These are phyloP conservation scores for Hemicentrotus pulcherrimus DNA, from an alignment of 35 echinoderm and acorn worm genomes.

Conservation along the genomic window DNA sequence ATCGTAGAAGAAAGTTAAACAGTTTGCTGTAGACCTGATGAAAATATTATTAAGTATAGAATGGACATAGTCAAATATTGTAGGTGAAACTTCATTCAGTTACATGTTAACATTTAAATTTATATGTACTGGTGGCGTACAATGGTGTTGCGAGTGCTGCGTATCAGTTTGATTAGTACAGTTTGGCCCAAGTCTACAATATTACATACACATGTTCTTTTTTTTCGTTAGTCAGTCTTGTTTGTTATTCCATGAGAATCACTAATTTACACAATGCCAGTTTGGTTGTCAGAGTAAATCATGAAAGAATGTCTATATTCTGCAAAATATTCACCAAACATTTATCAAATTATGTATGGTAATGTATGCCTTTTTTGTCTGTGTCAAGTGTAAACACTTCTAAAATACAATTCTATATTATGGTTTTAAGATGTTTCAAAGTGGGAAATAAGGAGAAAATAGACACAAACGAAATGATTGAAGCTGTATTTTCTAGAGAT, in stretches of 20 bases:
- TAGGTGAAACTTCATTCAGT: too few species aligned
- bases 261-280: neutral
- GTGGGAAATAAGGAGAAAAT: slow-evolving; percentile 16
- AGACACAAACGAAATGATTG: neutral
- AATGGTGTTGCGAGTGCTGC: too few species aligned
- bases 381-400: slow-evolving; percentile 1
- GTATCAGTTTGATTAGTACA: too few species aligned
- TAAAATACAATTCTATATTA: neutral
- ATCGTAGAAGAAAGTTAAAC: too few species aligned
- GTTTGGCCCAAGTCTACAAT: too few species aligned
- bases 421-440: slow-evolving; percentile 5
- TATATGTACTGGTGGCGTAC: too few species aligned
- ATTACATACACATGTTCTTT: too few species aligned
- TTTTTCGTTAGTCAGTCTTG: neutral
- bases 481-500: too few species aligned
- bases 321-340: neutral
- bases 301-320: neutral
- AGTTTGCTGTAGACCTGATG: too few species aligned
- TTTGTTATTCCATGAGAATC: neutral
- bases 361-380: neutral
- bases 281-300: neutral
- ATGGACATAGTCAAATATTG: too few species aligned
- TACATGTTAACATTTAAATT: too few species aligned
- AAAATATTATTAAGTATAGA: too few species aligned
- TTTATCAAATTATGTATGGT: neutral